phyloP scores from a whole-genome alignment of 2,113 vertebrate species.

The Dipodomys stephensi region DNA sequence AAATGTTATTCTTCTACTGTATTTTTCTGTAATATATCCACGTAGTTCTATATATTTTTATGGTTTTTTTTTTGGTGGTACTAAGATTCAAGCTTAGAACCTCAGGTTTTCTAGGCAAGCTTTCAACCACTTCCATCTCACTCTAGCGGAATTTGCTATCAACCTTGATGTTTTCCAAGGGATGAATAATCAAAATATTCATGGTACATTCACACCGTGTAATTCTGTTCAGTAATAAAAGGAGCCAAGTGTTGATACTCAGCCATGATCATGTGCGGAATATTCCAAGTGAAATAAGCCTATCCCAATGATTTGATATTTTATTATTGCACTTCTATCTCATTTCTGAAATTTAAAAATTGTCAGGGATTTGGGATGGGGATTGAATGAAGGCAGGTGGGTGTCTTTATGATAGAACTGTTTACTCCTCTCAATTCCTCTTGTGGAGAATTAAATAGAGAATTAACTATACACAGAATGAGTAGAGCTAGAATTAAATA shows the following conservation, averaged over 20 bases:
- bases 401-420: not conserved
- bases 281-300: not conserved
- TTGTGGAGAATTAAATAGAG: not conserved
- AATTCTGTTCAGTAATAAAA: not conserved
- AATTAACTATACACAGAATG: not conserved
- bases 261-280: no score
- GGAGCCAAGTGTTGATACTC: not conserved
- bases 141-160: not conserved
- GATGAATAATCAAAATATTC: not conserved
- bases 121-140: no score
- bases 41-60: not conserved
- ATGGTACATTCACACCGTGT: not conserved
- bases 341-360: not conserved
- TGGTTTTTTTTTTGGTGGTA: no score
- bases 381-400: not conserved
- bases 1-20: not conserved
- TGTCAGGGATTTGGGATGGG: not conserved
- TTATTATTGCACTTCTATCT: not conserved
- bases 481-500: not conserved
- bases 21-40: not conserved
- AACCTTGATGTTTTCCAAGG: not conserved
- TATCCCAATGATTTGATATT: not conserved
- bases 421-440: not conserved
- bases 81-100: no score
- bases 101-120: no score